phyloP scores from a whole-genome alignment of 2,797 vertebrate genomes.

The Agapornis canus region DNA sequence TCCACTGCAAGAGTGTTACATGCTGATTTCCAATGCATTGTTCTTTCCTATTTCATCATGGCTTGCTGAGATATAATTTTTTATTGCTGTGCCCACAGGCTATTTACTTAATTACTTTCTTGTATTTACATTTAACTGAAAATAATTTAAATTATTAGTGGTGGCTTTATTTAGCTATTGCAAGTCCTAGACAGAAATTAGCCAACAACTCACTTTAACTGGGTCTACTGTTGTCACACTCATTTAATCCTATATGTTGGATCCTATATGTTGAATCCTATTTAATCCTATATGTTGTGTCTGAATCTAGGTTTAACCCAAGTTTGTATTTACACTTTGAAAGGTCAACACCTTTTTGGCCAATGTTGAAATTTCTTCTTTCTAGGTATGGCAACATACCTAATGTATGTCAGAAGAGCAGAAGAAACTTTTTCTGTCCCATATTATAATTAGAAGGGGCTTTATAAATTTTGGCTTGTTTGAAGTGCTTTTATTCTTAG shows the following conservation, averaged over 20 bases:
- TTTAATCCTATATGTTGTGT: not conserved
- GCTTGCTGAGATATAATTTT: slow-evolving; percentile 43
- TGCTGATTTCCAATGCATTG: not conserved
- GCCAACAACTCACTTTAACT: not conserved
- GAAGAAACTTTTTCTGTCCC: not conserved
- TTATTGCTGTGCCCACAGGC: slow-evolving; percentile 29
- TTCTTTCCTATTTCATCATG: slow-evolving; percentile 24
- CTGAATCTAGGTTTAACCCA: not conserved
- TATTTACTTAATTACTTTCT: slow-evolving; percentile 42
- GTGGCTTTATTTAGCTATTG: not conserved
- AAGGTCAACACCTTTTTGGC: not conserved
- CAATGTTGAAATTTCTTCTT: not conserved
- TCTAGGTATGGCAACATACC: not conserved
- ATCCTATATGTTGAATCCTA: too few species aligned
- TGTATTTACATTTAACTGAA: not conserved
- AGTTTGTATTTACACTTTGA: not conserved
- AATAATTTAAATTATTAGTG: not conserved
- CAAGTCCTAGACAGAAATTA: not conserved
- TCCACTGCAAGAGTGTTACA: not conserved
- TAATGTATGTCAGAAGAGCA: not conserved
- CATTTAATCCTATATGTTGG: not conserved
- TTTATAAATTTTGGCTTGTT: not conserved
- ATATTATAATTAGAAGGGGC: not conserved
- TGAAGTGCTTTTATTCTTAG: not conserved
- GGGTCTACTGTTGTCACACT: not conserved